Evolutionary conservation across 2,113 vertebrate species (phyloP), one percentile per base, ranked within the genome.

Genomic region (Lagopus leucura): DNA sequence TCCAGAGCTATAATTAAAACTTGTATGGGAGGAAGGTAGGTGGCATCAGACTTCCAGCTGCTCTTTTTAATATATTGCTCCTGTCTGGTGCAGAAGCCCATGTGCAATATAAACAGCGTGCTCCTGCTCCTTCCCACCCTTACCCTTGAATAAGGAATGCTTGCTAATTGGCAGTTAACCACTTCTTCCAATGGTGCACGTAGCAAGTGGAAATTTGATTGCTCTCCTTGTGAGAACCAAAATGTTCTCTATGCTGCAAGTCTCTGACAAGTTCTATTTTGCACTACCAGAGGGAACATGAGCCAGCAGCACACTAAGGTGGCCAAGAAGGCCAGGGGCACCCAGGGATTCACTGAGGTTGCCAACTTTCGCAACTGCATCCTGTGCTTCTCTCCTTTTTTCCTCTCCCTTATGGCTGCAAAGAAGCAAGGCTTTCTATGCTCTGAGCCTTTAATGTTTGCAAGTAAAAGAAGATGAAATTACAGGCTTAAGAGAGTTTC

Each of bases 1-100:
- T 60, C 88, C 91, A 40, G 72, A 86, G 71, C 90, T 89, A 81
- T 90, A 96, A 97, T 97, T 97, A 96, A 96, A 95, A 71, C 90
- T 57, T 38, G 73, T 89, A 89, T 60, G 66, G 72, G 90, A 96
- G 71, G 69, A 63, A 89, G n/a, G 94, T 83, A 82, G 95, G 95
- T 89, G 89, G 89, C 95, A 96, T 89, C 89, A 95, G 93, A 19
- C 77, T 86, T 90, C 88, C 86, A 36, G 42, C 82, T 8, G 79
- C 60, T 96, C 60, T 89, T 81, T 93, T 78, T 91, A 82, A 92
- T 91, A 79, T 3, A 38, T 22, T 19, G 27, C 34, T 92, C 42
- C 93, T 60, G 38, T 11, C 80, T 65, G 10, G 38, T 61, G 86
- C 45, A 76, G 38, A 30, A 74, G 71, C 45, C 20, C 11, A 61